A percentile compares a stretch with the other conserved stretches of the same genome.
Evolutionary conservation across 2,888 invertebrate species (phyloP).

Genomic region (Agrochola lychnidis): DNA sequence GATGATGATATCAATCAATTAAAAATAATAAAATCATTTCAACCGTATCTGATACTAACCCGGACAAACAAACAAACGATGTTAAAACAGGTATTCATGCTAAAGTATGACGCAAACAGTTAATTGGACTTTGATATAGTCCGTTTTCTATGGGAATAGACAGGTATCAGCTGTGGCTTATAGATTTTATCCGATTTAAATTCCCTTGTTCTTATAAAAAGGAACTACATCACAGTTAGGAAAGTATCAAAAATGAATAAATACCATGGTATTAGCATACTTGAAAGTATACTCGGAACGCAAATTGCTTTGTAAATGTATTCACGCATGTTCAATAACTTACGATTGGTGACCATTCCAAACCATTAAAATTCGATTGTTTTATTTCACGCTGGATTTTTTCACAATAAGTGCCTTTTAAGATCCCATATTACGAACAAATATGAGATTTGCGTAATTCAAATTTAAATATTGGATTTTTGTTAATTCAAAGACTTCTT

Average conservation of each 20-base stretch:
- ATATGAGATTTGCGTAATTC: constrained; percentile 29
- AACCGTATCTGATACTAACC: constrained; percentile 4
- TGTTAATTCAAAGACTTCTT: neutral
- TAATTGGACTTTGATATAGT: constrained; percentile 12
- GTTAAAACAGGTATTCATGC: constrained; percentile 7
- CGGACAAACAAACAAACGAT: constrained; percentile 23
- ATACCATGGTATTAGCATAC: constrained; percentile 32
- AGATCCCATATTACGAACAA: constrained; percentile 43
- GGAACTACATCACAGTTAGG: constrained; percentile 25
- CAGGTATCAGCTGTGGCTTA: neutral
- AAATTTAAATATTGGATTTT: constrained; percentile 23
- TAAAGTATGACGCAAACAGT: constrained; percentile 25
- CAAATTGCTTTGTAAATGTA: constrained; percentile 67
- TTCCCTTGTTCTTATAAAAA: constrained; percentile 2
- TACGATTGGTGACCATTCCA: constrained; percentile 62
- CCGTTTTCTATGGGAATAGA: neutral
- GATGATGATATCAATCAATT: neutral
- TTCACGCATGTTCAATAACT: constrained; percentile 66
- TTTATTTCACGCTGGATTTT: constrained; percentile 65
- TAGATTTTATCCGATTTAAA: neutral
- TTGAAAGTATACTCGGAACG: constrained; percentile 43
- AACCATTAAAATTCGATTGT: constrained; percentile 64
- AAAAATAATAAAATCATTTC: constrained; percentile 9
- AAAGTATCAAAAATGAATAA: constrained; percentile 38
- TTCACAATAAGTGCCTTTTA: constrained; percentile 47